Evolutionary conservation across 2,113 vertebrate species (phyloP), one percentile per base, ranked within the genome.

Genomic region (Prochilodus magdalenae): DNA sequence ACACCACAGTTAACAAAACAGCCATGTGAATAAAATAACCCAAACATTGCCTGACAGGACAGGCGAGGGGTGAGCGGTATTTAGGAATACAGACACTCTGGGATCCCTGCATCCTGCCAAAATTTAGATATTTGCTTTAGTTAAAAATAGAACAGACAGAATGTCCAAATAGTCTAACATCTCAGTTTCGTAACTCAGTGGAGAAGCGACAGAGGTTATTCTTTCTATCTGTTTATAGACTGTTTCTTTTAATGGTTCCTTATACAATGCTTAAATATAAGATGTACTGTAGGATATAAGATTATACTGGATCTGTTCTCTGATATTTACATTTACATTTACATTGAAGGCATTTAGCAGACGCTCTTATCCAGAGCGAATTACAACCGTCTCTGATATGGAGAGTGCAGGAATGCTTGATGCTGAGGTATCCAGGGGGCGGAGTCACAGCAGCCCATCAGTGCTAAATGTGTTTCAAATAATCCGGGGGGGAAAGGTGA

Each of bases 391-490:
- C n/a, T n/a, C n/a, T n/a, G n/a, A n/a, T 14, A 18, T 20, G 33
- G 33, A 79, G 18, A 26, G 14, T 49, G 51, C 4, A 77, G 33
- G 26, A 63, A 18, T 59, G 3, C 59, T 57, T 44, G 0, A 74
- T 53, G 16, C n/a, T 74, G 5, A 40, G n/a, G 16, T 1, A 49
- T 84, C 27, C 63, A 62, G 51, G 40, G 49, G 51, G 7, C 65
- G 53, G 47, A 66, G 75, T 78, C 14, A 27, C 10, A 83, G 78
- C 89, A 88, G 87, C 83, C 85, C 84, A 85, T 90, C 88, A 75
- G 5, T 26, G 33, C 65, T 55, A 71, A 57, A 79, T 67, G 53
- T 65, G 69, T 78, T 85, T 77, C 74, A 60, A 51, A 81, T 72
- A 76, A 53, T 59, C 10, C 5, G n/a, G 24, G 47, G n/a, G 29